Percentiles rank a stretch among this genome's conserved stretches.
Evolutionary conservation across 1,140 invertebrate genomes (phyloP).

Genomic region (Pseudomyrmex concolor): DNA sequence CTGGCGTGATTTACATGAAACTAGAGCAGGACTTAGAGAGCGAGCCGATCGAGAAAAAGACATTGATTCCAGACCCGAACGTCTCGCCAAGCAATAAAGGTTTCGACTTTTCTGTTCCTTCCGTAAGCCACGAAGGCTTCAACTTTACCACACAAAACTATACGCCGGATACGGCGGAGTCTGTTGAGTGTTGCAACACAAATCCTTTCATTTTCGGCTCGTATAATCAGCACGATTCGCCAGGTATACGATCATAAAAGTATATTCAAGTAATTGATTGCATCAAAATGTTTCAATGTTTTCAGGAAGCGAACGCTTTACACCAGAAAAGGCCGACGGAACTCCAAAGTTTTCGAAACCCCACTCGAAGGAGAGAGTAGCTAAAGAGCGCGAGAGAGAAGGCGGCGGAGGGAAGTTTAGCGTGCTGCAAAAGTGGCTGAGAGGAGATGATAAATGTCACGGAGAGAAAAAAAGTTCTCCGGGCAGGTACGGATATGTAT

Average conservation of each 20-base stretch:
- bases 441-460: constrained; percentile 86
- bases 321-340: constrained; percentile 75
- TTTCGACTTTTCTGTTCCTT: constrained; percentile 87
- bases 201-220: constrained; percentile 88
- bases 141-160: constrained; percentile 80
- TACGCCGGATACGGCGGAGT: constrained; percentile 67
- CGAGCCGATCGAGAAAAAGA: constrained; percentile 77
- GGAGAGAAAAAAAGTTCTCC: constrained; percentile 82
- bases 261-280: background rate
- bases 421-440: constrained; percentile 90
- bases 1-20: constrained; percentile 90
- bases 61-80: constrained; percentile 63
- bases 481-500: constrained; percentile 79
- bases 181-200: constrained; percentile 73
- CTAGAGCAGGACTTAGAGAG: constrained; percentile 85
- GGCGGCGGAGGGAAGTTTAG: constrained; percentile 87
- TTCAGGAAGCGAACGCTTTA: constrained; percentile 74
- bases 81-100: constrained; percentile 84
- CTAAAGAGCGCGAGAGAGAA: constrained; percentile 79
- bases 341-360: constrained; percentile 76
- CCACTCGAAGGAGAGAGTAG: constrained; percentile 79
- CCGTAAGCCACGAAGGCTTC: constrained; percentile 80
- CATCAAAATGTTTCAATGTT: background rate
- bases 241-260: constrained; percentile 55
- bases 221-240: constrained; percentile 78